A percentile compares a stretch with the other conserved stretches of the same genome.
These are phyloP conservation scores for Chinchilla lanigera DNA, from an alignment of 2,113 vertebrate genomes.

Conservation along the genomic window DNA sequence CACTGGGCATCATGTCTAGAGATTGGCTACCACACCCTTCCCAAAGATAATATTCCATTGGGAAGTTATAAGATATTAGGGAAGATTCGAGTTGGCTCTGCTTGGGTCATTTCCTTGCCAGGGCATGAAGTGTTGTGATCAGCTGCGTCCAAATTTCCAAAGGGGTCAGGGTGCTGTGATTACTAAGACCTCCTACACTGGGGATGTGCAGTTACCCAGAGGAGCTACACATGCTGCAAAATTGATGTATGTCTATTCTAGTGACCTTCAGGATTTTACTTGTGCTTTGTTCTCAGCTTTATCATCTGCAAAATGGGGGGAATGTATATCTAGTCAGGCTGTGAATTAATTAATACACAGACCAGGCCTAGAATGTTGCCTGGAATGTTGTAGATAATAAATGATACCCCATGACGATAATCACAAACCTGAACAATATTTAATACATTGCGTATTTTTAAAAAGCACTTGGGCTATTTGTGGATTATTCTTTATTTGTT, in stretches of 20 bases:
- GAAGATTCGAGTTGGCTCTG: not conserved
- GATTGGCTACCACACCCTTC: not conserved
- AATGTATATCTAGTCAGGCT: not conserved
- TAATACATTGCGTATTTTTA: not conserved
- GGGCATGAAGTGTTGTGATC: not conserved
- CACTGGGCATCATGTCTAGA: not conserved
- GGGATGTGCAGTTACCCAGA: not conserved
- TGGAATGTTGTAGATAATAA: not conserved
- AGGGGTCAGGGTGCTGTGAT: not conserved
- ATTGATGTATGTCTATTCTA: not conserved
- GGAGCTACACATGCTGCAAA: not conserved
- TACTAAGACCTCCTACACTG: not conserved
- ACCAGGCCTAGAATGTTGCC: not conserved
- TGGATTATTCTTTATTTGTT: conserved; percentile 37
- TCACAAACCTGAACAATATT: not conserved
- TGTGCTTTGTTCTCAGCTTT: not conserved
- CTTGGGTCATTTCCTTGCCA: not conserved
- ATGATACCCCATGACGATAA: not conserved
- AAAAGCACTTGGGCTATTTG: conserved; percentile 39
- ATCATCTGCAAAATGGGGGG: not conserved
- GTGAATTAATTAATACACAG: not conserved
- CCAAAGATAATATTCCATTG: not conserved
- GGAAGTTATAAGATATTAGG: not conserved
- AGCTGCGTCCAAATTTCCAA: not conserved
- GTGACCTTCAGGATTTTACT: not conserved